A percentile compares a stretch with the other conserved stretches of the same genome.
Conservation (phyloP, 2,113 vertebrate genomes). For the Pollimyrus isidori region DNA sequence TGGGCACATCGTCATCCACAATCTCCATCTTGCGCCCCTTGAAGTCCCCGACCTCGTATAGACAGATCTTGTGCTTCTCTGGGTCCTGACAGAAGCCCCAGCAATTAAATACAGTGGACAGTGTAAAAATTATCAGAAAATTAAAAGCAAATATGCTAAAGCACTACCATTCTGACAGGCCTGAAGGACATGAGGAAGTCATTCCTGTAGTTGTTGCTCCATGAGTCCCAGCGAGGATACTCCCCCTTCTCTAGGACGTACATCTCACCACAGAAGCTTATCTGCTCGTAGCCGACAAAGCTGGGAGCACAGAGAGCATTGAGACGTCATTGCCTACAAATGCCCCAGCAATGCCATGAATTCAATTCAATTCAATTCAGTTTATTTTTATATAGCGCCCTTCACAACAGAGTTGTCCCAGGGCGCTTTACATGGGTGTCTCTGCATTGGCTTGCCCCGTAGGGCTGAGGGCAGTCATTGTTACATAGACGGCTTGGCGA, state of each 20-base stretch:
- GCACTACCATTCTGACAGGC: slow-evolving; percentile 63
- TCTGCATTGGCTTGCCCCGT: not conserved
- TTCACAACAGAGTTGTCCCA: too few relatives aligned
- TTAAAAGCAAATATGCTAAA: not conserved
- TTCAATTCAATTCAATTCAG: too few relatives aligned
- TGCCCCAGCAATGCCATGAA: not conserved
- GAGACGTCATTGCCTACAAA: not conserved
- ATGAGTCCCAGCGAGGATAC: slow-evolving; percentile 72
- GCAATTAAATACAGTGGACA: not conserved
- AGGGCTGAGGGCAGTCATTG: not conserved
- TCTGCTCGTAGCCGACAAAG: slow-evolving; percentile 70
- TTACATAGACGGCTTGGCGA: not conserved
- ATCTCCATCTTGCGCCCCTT: slow-evolving; percentile 79
- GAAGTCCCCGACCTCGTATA: slow-evolving; percentile 70
- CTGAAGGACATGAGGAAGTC: slow-evolving; percentile 74
- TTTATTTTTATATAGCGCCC: too few relatives aligned
- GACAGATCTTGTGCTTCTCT: slow-evolving; percentile 74
- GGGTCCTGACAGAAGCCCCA: slow-evolving; percentile 51
- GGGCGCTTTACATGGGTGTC: too few relatives aligned
- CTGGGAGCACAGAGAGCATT: slow-evolving; percentile 32
- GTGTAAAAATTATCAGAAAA: not conserved
- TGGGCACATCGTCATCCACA: slow-evolving; percentile 71
- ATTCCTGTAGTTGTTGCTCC: slow-evolving; percentile 71
- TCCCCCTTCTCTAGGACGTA: slow-evolving; percentile 75
- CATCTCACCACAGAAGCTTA: slow-evolving; percentile 74